phyloP scores from a whole-genome alignment of 2,888 invertebrate genomes.

The Agonum fuliginosum region DNA sequence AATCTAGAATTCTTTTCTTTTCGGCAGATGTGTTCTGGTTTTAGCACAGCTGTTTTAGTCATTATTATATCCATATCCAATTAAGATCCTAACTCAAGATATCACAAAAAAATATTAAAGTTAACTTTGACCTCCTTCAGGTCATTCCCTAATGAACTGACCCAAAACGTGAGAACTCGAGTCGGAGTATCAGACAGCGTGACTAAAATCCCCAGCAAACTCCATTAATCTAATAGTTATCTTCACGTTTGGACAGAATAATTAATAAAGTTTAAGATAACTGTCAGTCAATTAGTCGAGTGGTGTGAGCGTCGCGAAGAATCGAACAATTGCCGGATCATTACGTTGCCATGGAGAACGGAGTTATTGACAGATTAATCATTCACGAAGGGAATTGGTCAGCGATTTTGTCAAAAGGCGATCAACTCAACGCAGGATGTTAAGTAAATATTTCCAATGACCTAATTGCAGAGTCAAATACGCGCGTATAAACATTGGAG shows the following conservation, averaged over 20 bases:
- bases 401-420: slow-evolving; percentile 6
- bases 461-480: slow-evolving; percentile 15
- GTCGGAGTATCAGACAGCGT: slow-evolving; percentile 32
- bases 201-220: slow-evolving; percentile 34
- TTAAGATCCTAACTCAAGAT: slow-evolving; percentile 36
- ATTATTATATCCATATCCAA: slow-evolving; percentile 46
- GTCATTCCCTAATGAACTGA: slow-evolving; percentile 55
- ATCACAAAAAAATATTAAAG: slow-evolving; percentile 9
- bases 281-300: slow-evolving; percentile 58
- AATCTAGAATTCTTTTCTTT: neutral
- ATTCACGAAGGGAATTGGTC: slow-evolving; percentile 7
- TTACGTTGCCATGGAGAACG: slow-evolving; percentile 25
- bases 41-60: slow-evolving; percentile 25
- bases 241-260: slow-evolving; percentile 50
- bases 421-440: slow-evolving; percentile 10
- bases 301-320: slow-evolving; percentile 34
- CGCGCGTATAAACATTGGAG: slow-evolving; percentile 48
- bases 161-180: slow-evolving; percentile 41
- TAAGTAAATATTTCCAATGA: slow-evolving; percentile 38
- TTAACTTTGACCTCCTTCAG: slow-evolving; percentile 46
- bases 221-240: slow-evolving; percentile 57
- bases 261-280: slow-evolving; percentile 60
- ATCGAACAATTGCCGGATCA: slow-evolving; percentile 52
- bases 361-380: slow-evolving; percentile 49
- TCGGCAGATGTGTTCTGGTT: slow-evolving; percentile 9